Evolutionary conservation across 2,113 vertebrate genomes (phyloP).

Genomic region (Phalacrocorax brasilianus): DNA sequence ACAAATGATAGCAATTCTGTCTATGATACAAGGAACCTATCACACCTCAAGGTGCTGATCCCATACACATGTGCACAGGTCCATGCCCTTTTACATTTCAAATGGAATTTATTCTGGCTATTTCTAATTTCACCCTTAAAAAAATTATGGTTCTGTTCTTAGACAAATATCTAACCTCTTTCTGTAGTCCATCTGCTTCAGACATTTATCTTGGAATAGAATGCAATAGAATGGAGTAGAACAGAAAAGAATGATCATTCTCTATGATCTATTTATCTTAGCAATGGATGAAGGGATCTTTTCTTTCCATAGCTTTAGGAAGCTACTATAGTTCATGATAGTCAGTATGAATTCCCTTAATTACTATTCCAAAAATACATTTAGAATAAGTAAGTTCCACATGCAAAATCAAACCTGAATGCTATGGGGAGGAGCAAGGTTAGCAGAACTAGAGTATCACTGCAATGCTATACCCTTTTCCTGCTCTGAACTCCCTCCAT

Average conservation of each 20-base stretch:
- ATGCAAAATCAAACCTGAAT: not conserved
- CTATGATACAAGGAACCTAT: not conserved
- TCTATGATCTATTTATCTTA: not conserved
- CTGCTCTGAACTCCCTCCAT: not conserved
- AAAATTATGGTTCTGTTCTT: not conserved
- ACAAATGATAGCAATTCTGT: not conserved
- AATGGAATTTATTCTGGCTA: not conserved
- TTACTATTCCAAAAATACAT: not conserved
- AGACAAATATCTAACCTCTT: not conserved
- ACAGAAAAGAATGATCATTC: not conserved
- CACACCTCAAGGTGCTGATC: not conserved
- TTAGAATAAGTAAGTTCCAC: not conserved
- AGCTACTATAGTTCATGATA: not conserved
- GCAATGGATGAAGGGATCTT: not conserved
- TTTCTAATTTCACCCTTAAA: not conserved
- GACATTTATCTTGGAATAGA: not conserved
- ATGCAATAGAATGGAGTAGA: too few species aligned
- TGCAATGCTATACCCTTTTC: not conserved
- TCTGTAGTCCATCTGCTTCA: not conserved
- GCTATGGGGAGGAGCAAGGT: not conserved
- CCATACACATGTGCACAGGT: not conserved
- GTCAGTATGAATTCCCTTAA: not conserved
- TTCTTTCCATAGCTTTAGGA: not conserved
- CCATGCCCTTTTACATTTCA: not conserved
- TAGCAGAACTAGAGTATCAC: not conserved